Evolutionary conservation across 2,113 vertebrate species (phyloP).

Genomic region (Ardeotis arabs): DNA sequence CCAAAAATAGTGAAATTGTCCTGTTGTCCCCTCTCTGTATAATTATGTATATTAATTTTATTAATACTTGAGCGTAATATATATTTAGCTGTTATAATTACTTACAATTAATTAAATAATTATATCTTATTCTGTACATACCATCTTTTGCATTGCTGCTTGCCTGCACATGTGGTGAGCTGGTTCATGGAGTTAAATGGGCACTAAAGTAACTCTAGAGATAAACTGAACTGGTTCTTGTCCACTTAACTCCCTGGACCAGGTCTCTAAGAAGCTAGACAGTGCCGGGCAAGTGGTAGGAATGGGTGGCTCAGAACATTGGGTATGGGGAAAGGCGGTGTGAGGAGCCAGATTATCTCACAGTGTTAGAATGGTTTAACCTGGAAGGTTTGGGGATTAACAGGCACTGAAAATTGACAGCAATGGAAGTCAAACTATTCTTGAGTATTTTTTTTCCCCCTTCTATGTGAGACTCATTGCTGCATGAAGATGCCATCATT

Average conservation of each 20-base stretch:
- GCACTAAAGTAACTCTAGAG: neutral
- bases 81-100: neutral
- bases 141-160: neutral
- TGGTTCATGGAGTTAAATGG: neutral
- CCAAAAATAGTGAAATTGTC: neutral
- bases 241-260: neutral
- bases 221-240: neutral
- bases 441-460: neutral
- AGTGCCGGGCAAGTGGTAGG: no score
- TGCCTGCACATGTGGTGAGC: fast-evolving
- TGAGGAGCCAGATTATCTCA: neutral
- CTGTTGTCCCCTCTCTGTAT: neutral
- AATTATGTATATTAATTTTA: neutral
- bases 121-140: neutral
- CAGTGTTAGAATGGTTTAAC: neutral
- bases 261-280: neutral
- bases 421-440: neutral
- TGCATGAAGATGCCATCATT: neutral
- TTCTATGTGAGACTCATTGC: neutral
- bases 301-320: neutral
- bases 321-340: no score
- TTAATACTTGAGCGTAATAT: neutral
- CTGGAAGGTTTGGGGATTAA: neutral
- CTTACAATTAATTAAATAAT: neutral
- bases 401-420: neutral